Base-by-base conservation (phyloP, 2,888 invertebrate species). In the Mesodorylaimus sp. region DNA sequence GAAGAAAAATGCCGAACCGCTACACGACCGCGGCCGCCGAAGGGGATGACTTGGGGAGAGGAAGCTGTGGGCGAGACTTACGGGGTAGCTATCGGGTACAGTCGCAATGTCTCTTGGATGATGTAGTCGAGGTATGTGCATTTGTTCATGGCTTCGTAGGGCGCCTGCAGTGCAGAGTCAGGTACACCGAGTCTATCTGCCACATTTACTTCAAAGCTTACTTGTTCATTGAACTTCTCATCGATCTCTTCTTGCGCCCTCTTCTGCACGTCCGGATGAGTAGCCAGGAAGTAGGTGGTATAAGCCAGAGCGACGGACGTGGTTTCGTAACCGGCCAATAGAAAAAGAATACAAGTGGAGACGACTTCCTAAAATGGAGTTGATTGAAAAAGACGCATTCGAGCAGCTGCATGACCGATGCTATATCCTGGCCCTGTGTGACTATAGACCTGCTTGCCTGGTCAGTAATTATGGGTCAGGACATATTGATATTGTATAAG, bases 241-340 rank as follows among this genome's bases (percentile, higher is more conserved):
- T 61, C 59, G 16, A 74, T 61, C 58, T 74, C 73, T 32, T 64
- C 57, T 49, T 67, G 66, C 2, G 74, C 59, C 45, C 58, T 64
- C 2, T 64, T 55, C 52, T 74, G 73, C 26, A 70, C 62, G 1
- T 70, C 67, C 2, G 61, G 69, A 58, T 74, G 64, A 48, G 61
- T 63, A n/a, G 71, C 68, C 50, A 74, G 59, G 41, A 70, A 65
- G 57, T 70, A 71, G 48, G 69, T 61, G 13, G 68, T 62, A 57
- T 69, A 74, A 3, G 66, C 66, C 29, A 75, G 58, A 2, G 71
- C 66, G 2, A 70, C 70, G 26, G 72, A 69, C 0, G 73, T 74
- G 0, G 74, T 75, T 57, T 75, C 75, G 54, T 72, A 75, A 0
- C 73, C 74, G 23, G 71, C 73, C 46, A 74, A 57, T 36, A 73